Conservation (phyloP, 2,797 vertebrate species). For the Clamator glandarius region DNA sequence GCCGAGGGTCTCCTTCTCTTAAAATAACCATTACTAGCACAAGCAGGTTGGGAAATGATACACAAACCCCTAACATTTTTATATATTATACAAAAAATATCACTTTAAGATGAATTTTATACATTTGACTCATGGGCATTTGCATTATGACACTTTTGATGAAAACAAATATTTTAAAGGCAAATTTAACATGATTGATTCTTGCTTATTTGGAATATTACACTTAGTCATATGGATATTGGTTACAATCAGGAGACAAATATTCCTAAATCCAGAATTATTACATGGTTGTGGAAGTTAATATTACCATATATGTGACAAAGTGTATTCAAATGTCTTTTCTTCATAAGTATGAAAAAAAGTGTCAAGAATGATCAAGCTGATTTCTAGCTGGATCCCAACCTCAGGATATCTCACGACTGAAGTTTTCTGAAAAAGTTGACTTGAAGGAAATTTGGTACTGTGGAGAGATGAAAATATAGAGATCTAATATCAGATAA, state of each 20-base stretch:
- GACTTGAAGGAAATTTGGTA: neutral
- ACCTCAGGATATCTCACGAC: neutral
- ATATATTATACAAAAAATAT: neutral
- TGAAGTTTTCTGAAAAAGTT: neutral
- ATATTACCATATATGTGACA: neutral
- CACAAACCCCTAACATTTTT: neutral
- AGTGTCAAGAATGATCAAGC: neutral
- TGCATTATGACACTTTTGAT: neutral
- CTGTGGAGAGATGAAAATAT: neutral
- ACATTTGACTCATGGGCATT: neutral
- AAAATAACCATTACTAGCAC: neutral
- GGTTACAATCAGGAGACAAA: neutral
- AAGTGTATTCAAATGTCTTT: neutral
- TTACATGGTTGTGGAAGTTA: neutral
- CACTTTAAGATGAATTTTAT: neutral
- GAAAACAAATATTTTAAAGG: neutral
- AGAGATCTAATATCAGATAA: neutral
- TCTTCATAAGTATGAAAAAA: neutral
- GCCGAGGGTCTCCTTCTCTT: neutral
- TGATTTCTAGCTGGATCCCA: neutral
- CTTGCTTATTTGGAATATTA: neutral
- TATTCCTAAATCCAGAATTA: neutral
- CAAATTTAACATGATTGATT: neutral
- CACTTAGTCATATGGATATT: neutral
- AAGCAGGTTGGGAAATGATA: neutral